Conservation (phyloP, 2,113 vertebrate genomes). For the Ellobius talpinus region DNA sequence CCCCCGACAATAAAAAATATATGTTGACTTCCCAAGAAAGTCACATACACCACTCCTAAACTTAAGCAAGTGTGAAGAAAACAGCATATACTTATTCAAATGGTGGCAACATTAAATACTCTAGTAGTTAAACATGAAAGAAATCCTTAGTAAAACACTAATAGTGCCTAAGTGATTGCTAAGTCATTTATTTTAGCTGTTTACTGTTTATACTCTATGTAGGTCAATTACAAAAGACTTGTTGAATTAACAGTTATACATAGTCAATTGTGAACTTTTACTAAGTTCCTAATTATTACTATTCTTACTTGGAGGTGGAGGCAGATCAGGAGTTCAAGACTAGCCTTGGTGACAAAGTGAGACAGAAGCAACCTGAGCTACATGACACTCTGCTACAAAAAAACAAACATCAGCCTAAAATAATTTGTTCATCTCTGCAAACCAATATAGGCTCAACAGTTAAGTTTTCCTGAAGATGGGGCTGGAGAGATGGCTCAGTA, state of each 20-base stretch:
- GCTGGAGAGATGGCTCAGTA: too few species aligned
- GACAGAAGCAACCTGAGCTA: not conserved
- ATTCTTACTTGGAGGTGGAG: not conserved
- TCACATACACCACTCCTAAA: not conserved
- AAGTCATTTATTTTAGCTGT: not conserved
- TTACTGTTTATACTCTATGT: not conserved
- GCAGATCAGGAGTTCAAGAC: not conserved
- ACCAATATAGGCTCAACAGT: constrained; percentile 16
- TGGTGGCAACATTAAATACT: not conserved
- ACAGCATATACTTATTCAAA: constrained; percentile 18
- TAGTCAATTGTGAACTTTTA: not conserved
- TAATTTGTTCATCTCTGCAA: constrained; percentile 47
- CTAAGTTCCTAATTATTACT: constrained; percentile 2
- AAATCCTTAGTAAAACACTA: not conserved
- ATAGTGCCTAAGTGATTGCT: not conserved
- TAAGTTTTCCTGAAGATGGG: not conserved
- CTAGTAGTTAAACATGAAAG: not conserved
- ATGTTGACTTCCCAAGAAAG: constrained; percentile 24
- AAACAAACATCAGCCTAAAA: constrained; percentile 46
- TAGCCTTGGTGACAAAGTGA: not conserved
- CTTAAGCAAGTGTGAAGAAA: constrained; percentile 30
- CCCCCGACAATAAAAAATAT: not conserved
- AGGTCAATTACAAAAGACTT: not conserved
- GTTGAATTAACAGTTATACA: not conserved
- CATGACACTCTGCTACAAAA: not conserved